Evolutionary conservation across 2,888 invertebrate genomes (phyloP).

Genomic region (Xylocampa areola): DNA sequence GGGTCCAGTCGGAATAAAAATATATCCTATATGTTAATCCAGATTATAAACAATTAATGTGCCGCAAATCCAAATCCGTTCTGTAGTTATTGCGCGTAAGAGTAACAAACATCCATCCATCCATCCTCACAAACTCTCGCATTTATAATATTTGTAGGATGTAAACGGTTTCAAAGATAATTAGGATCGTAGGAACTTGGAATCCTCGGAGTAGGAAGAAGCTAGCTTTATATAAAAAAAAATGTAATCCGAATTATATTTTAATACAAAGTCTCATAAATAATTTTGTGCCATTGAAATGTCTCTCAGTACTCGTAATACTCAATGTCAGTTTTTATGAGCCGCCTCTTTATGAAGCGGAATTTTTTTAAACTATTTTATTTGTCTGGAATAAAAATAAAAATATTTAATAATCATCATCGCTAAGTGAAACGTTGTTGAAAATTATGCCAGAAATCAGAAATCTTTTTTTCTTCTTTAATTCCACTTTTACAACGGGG

Average conservation of each 20-base stretch:
- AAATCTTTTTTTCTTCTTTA: background rate
- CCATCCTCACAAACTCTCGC: no score
- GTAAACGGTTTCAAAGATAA: background rate
- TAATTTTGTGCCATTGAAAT: constrained; percentile 25
- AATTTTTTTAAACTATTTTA: constrained; percentile 16
- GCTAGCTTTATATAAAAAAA: background rate
- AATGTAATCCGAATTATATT: constrained; percentile 12
- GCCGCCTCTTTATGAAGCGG: constrained; percentile 23
- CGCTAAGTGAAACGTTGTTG: background rate
- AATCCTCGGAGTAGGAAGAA: background rate
- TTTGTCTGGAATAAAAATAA: constrained; percentile 7
- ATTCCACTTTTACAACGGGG: background rate
- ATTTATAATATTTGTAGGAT: no score
- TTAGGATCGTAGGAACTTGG: background rate
- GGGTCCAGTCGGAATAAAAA: no score
- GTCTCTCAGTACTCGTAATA: constrained; percentile 18
- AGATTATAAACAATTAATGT: no score
- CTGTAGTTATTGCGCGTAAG: no score
- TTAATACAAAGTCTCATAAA: constrained; percentile 21
- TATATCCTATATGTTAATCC: no score
- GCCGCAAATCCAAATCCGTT: no score
- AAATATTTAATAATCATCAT: background rate
- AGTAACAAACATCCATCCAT: no score
- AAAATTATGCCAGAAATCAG: background rate
- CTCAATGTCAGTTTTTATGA: constrained; percentile 34